phyloP scores from a whole-genome alignment of 2,797 vertebrate genomes.

The Threskiornis aethiopicus region DNA sequence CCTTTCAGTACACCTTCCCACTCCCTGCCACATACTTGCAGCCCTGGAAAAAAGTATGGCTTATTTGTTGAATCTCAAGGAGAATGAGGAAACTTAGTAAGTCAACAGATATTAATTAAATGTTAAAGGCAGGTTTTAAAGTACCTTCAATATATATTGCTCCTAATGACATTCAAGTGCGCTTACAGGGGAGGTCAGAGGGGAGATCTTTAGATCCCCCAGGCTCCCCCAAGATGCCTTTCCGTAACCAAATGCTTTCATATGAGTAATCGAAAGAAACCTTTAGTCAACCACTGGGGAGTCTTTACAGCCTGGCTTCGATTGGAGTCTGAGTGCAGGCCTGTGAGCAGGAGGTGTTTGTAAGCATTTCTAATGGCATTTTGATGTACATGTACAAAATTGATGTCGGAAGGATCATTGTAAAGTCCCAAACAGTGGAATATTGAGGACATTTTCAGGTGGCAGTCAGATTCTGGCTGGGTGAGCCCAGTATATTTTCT shows the following conservation, averaged over 20 bases:
- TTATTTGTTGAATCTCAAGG: not conserved
- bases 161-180: slow-evolving; percentile 46
- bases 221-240: slow-evolving; percentile 53
- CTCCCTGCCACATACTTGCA: not conserved
- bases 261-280: slow-evolving; percentile 72
- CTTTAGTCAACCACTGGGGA: slow-evolving; percentile 68
- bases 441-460: slow-evolving; percentile 85
- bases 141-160: slow-evolving; percentile 22
- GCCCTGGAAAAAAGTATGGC: not conserved
- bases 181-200: not conserved
- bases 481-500: slow-evolving; percentile 94
- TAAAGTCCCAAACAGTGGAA: slow-evolving; percentile 80
- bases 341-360: slow-evolving; percentile 82
- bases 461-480: slow-evolving; percentile 89
- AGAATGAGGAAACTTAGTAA: slow-evolving; percentile 21
- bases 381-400: slow-evolving; percentile 95
- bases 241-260: slow-evolving; percentile 76
- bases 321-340: slow-evolving; percentile 67
- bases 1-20: not conserved
- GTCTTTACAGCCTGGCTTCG: slow-evolving; percentile 64
- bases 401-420: slow-evolving; percentile 86
- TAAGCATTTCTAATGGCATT: slow-evolving; percentile 97
- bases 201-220: slow-evolving; percentile 28
- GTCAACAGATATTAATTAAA: slow-evolving; percentile 57
- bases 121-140: slow-evolving; percentile 51